These are phyloP conservation scores for Eupristina koningsbergeri DNA, from an alignment of 1,140 invertebrate species.

Conservation along the genomic window DNA sequence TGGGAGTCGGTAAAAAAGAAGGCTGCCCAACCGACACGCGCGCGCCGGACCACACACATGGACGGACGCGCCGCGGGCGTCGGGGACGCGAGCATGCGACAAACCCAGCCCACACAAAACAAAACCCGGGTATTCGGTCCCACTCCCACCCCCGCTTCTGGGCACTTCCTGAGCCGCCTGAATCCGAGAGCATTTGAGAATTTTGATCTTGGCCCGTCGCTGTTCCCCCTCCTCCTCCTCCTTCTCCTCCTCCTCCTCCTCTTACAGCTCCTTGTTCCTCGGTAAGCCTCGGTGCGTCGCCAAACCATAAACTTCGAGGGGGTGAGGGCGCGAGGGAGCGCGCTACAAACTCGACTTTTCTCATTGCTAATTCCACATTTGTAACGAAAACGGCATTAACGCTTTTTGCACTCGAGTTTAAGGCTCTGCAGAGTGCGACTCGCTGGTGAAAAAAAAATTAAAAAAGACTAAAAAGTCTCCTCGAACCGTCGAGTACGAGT, in stretches of 20 bases:
- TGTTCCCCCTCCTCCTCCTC: no score
- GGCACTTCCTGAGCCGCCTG: background rate
- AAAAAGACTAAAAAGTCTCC: background rate
- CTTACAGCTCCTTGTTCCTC: background rate
- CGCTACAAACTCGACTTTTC: constrained; percentile 13
- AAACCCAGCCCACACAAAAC: constrained; percentile 52
- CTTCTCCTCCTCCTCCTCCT: background rate
- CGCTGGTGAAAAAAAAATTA: no score
- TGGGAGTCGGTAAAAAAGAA: constrained; percentile 58
- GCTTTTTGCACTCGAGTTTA: constrained; percentile 18
- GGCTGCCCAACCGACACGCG: constrained; percentile 61
- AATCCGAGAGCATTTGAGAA: no score
- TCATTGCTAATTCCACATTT: constrained; percentile 42
- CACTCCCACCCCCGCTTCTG: constrained; percentile 25
- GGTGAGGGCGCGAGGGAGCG: no score
- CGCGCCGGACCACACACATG: constrained; percentile 61
- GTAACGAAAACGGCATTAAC: constrained; percentile 30
- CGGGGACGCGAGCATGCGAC: constrained; percentile 34
- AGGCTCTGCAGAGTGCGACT: background rate
- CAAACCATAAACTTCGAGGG: constrained; percentile 17
- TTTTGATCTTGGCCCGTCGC: background rate
- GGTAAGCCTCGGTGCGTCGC: constrained; percentile 10
- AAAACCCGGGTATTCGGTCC: constrained; percentile 41
- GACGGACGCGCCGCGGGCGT: constrained; percentile 54
- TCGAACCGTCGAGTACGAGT: background rate